Percentiles rank a stretch among this genome's conserved stretches.
These are phyloP conservation scores for Carpatolechia fugitivella DNA, from an alignment of 2,888 invertebrate species.

Conservation along the genomic window DNA sequence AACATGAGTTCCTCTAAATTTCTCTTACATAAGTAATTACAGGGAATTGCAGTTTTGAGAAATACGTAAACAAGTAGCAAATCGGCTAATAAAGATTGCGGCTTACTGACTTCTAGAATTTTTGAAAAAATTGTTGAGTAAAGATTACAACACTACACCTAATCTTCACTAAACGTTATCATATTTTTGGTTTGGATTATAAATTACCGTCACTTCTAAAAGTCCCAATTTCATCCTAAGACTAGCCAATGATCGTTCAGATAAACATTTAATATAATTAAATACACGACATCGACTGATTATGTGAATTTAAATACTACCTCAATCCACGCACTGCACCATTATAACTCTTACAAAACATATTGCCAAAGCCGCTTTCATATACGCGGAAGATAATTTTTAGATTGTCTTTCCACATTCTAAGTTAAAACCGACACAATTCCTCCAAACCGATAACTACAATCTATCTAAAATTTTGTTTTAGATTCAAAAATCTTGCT, in stretches of 20 bases:
- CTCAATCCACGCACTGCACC: constrained; percentile 30
- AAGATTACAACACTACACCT: constrained; percentile 24
- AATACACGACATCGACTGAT: constrained; percentile 34
- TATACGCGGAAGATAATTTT: not conserved
- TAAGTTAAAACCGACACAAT: not conserved
- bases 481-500: too few relatives aligned
- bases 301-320: constrained; percentile 24
- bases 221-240: constrained; percentile 29
- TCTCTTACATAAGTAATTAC: not conserved
- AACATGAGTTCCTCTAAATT: not conserved
- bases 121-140: not conserved
- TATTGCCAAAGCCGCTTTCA: not conserved
- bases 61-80: too few relatives aligned
- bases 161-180: constrained; percentile 34
- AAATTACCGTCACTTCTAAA: constrained; percentile 29
- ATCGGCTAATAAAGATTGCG: not conserved
- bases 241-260: constrained; percentile 37
- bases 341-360: not conserved
- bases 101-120: not conserved
- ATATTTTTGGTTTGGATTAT: constrained; percentile 51
- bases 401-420: not conserved
- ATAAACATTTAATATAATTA: constrained; percentile 31
- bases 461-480: too few relatives aligned
- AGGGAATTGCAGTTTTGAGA: not conserved
- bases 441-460: not conserved